phyloP scores from a whole-genome alignment of 2,797 vertebrate species.

The Miichthys miiuy region DNA sequence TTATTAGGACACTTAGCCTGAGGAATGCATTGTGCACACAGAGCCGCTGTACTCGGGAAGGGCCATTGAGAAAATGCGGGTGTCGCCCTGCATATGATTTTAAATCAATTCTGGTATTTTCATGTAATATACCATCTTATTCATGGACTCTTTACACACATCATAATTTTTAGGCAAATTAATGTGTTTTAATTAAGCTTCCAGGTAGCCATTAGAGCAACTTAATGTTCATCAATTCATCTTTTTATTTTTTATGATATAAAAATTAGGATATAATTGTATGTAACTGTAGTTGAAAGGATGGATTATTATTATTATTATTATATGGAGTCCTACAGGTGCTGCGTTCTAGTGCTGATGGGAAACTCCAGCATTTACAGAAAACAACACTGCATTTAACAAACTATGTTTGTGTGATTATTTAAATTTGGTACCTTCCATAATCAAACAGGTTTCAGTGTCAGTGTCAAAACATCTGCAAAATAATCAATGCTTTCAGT shows the following conservation, averaged over 20 bases:
- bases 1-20: slow-evolving; percentile 41
- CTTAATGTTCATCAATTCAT: too few relatives aligned
- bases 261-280: background rate
- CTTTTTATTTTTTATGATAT: too few relatives aligned
- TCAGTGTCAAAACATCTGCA: background rate
- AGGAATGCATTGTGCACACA: slow-evolving; percentile 48
- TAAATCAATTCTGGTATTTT: background rate
- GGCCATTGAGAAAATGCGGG: slow-evolving; percentile 1
- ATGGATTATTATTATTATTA: background rate
- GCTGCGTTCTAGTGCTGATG: background rate
- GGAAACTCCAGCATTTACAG: too few relatives aligned
- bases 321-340: background rate
- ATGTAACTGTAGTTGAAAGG: background rate
- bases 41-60: slow-evolving; percentile 1
- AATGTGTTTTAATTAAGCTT: too few relatives aligned
- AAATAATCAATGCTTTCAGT: background rate
- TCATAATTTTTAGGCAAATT: too few relatives aligned
- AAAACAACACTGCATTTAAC: too few relatives aligned
- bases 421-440: too few relatives aligned
- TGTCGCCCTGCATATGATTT: background rate
- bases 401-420: too few relatives aligned
- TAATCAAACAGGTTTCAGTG: too few relatives aligned
- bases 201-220: too few relatives aligned
- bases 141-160: background rate
- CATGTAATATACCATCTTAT: background rate